A percentile compares a stretch with the other conserved stretches of the same genome.
Conservation (phyloP, 2,797 vertebrate species). For the Danio kyathit region DNA sequence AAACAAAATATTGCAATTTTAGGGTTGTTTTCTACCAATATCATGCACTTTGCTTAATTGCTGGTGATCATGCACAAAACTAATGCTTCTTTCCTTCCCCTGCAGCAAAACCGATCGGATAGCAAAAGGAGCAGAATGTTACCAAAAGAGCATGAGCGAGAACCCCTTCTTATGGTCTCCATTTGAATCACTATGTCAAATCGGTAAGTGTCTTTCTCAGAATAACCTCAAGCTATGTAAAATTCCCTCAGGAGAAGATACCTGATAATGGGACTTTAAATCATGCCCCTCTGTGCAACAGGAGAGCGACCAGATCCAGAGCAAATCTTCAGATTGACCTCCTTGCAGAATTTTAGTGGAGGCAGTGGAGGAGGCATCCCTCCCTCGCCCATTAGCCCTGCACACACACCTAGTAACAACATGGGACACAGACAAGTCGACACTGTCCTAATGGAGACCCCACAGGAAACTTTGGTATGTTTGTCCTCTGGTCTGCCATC, state of each 20-base stretch:
- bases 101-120: conserved; percentile 96
- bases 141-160: conserved; percentile 97
- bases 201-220: conserved; percentile 81
- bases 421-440: conserved; percentile 88
- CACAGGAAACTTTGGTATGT: conserved; percentile 96
- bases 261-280: background rate
- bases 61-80: background rate
- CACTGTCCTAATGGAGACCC: conserved; percentile 95
- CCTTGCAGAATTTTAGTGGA: conserved; percentile 90
- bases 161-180: conserved; percentile 99
- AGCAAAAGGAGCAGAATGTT: conserved; percentile 98
- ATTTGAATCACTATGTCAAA: conserved; percentile 97
- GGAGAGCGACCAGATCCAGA: conserved; percentile 98
- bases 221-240: background rate
- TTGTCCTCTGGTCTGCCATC: background rate
- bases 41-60: background rate
- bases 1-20: background rate
- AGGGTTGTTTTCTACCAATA: too few relatives aligned
- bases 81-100: conserved; percentile 3
- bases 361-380: conserved; percentile 69
- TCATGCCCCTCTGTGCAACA: conserved; percentile 61
- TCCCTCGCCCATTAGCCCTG: conserved; percentile 88
- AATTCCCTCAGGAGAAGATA: background rate
- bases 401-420: conserved; percentile 88
- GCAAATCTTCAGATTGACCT: conserved; percentile 95